Evolutionary conservation across 2,888 invertebrate genomes (phyloP), one percentile per base, ranked within the genome.

Genomic region (Diadromus collaris): DNA sequence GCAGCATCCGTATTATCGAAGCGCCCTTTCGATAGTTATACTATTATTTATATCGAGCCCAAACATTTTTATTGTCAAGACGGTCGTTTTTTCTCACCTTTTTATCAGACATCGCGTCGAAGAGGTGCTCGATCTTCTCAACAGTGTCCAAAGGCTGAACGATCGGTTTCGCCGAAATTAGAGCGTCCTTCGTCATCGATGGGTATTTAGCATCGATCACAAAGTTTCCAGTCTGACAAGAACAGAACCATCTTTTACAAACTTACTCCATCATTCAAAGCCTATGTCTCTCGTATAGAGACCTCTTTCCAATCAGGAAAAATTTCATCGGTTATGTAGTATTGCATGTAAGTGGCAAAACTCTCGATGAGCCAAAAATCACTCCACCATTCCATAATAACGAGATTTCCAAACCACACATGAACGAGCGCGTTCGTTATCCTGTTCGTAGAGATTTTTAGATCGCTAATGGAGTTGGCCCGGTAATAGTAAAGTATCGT

Each of bases 351-450:
- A 85, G 93, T 92, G 0, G 95, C 95, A 78, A 95, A 94, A 1
- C 95, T 95, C 86, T 95, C 94, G 83, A 94, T 95, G 0, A 95
- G 90, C 94, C 95, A 95, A 4, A 94, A 91, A 83, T 93, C 93
- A 76, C 93, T 92, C 95, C 95, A 95, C 95, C 95, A 95, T 24
- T 93, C 93, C 80, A 94, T 93, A 0, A 95, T 95, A 34, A 95
- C 94, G 24, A 95, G 91, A 86, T 95, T 94, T 9, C 95, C 95
- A 83, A 95, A 95, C 95, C 95, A 95, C 92, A 95, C 95, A 87
- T 96, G 96, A 0, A 95, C 94, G 69, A 96, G 88, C 89, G 96
- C 96, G 85, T 96, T 96, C 0, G 95, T 92, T 6, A 95, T 60
- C 3, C 48, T 64, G 48, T 76, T 76, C 0, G 76, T 60, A 7